Conservation (phyloP, 1,140 invertebrate species). For the Penaeus indicus region DNA sequence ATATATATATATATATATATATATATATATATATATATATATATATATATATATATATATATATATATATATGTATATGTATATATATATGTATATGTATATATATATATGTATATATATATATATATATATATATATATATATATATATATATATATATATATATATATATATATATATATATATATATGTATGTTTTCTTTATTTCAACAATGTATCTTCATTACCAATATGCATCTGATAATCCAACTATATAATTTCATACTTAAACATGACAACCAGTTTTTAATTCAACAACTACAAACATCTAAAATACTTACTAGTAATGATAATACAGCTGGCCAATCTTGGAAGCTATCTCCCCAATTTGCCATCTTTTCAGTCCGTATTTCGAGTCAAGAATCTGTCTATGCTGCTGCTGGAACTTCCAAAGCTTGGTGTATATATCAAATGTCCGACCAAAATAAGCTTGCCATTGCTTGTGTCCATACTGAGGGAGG, state of each 20-base stretch:
- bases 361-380: slow-evolving; percentile 98
- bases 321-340: slow-evolving; percentile 99
- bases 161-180: no score
- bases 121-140: neutral
- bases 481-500: slow-evolving; percentile 96
- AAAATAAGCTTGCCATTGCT: slow-evolving; percentile 98
- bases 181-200: no score
- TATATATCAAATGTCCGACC: slow-evolving; percentile 98
- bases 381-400: slow-evolving; percentile 95
- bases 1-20: no score
- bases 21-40: no score
- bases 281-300: no score
- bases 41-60: no score
- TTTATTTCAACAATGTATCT: no score
- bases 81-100: neutral
- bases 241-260: no score
- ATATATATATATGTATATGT: no score
- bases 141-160: neutral
- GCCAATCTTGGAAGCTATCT: slow-evolving; percentile 98
- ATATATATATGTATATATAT: neutral
- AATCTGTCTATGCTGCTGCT: slow-evolving; percentile 94
- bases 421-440: slow-evolving; percentile 98
- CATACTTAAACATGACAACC: no score
- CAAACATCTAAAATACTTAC: slow-evolving; percentile 75
- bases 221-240: no score